Base-by-base conservation (phyloP, 35 echinoderm and acorn worm species). In the Stichopus chloronotus region DNA sequence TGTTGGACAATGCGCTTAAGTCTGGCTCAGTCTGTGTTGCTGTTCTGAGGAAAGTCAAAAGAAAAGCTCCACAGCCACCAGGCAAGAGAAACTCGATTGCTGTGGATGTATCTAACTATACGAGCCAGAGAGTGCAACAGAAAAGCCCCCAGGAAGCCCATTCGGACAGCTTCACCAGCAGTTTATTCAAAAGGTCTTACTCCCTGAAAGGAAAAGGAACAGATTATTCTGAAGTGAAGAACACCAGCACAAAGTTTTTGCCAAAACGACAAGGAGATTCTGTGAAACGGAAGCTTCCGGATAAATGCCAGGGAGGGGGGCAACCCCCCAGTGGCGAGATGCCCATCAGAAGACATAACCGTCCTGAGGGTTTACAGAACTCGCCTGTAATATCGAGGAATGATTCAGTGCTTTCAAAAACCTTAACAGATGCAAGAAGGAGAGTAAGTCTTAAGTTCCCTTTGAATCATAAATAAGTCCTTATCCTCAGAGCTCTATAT, bases 321-420 rank as follows among this genome's bases (percentile, higher is more conserved):
- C 53, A 78, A 22, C 10, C 22, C 20, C 82, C 84, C 9, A 58
- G 83, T 9, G 30, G 30, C 30, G 88, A 88, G 59, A 63, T 83
- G 59, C 87, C 92, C 43, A 72, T 83, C 12, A 91, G 90, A 20
- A 87, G 78, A 43, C 57, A 92, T 2, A 93, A 91, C 53, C 81
- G 55, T 23, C 88, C 77, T 19, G 93, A 65, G 30, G 79, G 71
- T 56, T 63, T 43, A 5, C 74, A 68, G 11, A n/a, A 52, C 23
- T 78, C 76, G 24, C 72, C 92, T 3, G 88, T 83, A 20, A 78
- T 95, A 12, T 88, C 93, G 56, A 92, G 96, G 78, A 95, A 76
- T 95, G 96, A 98, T 63, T 95, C 96, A 6, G 90, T 95, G 13
- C 57, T 98, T 4, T 98, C 96, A 52, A 94, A 98, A 59, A 94